A percentile compares a stretch with the other conserved stretches of the same genome.
Evolutionary conservation across 2,888 invertebrate species (phyloP).

Genomic region (Folsomia manolachei): DNA sequence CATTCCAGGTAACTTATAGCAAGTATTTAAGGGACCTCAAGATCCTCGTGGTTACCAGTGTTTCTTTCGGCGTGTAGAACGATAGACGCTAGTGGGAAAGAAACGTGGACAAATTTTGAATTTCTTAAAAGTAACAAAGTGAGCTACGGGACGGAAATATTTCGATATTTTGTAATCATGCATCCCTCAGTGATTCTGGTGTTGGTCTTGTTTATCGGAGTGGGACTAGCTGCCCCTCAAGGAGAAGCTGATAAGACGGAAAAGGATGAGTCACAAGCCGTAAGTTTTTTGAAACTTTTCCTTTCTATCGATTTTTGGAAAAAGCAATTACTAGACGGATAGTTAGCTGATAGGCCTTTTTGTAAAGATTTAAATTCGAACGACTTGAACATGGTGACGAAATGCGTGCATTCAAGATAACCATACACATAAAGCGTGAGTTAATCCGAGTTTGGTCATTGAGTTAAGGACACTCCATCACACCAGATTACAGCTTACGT

Average conservation of each 20-base stretch:
- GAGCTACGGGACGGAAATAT: neutral
- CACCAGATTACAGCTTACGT: too few relatives aligned
- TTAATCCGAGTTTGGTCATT: too few relatives aligned
- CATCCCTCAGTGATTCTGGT: neutral
- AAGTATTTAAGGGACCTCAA: neutral
- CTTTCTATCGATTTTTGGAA: too few relatives aligned
- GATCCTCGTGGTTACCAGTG: neutral
- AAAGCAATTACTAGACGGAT: too few relatives aligned
- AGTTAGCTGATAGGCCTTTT: too few relatives aligned
- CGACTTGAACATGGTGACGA: too few relatives aligned
- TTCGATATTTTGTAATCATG: neutral
- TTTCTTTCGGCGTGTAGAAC: neutral
- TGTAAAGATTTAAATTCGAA: too few relatives aligned
- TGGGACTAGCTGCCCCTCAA: slow-evolving; percentile 1
- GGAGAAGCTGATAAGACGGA: neutral
- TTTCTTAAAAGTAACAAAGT: neutral
- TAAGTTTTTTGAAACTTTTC: slow-evolving; percentile 7
- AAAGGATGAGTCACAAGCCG: slow-evolving; percentile 4
- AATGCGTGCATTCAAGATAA: too few relatives aligned
- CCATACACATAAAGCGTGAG: too few relatives aligned
- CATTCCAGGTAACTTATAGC: neutral
- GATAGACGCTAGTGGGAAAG: neutral
- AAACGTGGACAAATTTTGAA: too few relatives aligned
- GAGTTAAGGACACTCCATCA: too few relatives aligned
- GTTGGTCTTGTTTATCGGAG: neutral